Percentiles rank a stretch among this genome's conserved stretches.
phyloP scores from a whole-genome alignment of 2,113 vertebrate species.

The Podarcis cretensis region DNA sequence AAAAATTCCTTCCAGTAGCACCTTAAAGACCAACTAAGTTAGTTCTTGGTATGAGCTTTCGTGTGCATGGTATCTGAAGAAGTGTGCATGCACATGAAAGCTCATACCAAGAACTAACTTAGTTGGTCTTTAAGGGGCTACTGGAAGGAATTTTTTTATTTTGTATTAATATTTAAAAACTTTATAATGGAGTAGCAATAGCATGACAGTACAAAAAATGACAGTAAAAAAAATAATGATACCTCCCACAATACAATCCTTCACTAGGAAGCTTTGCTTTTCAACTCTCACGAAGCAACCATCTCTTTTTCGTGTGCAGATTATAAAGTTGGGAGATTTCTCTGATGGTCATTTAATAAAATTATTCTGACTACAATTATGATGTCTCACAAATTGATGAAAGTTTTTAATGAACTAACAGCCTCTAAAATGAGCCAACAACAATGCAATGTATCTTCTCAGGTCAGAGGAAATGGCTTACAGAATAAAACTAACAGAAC shows the following conservation, averaged over 20 bases:
- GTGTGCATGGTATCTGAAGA: no score
- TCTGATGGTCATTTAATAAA: neutral
- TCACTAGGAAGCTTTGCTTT: neutral
- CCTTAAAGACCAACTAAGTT: no score
- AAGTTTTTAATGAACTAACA: conserved; percentile 48
- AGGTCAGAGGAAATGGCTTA: neutral
- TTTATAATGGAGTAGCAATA: neutral
- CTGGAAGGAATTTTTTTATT: no score
- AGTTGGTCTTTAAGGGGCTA: no score
- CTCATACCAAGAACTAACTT: no score
- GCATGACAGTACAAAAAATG: neutral
- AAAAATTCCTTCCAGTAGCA: no score
- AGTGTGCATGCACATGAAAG: no score
- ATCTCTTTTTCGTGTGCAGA: conserved; percentile 10
- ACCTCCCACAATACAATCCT: conserved; percentile 20
- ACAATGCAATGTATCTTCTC: neutral
- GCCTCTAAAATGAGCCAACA: conserved; percentile 1
- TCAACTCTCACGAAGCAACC: neutral
- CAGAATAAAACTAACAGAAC: neutral
- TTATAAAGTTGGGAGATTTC: conserved; percentile 12
- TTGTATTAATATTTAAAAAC: conserved; percentile 7
- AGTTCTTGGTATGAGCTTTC: no score
- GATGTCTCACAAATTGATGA: conserved; percentile 27
- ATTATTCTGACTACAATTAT: conserved; percentile 34
- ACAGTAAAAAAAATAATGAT: conserved; percentile 4